Base-by-base conservation (phyloP, 2,797 vertebrate species). In the Harpagifer antarcticus region DNA sequence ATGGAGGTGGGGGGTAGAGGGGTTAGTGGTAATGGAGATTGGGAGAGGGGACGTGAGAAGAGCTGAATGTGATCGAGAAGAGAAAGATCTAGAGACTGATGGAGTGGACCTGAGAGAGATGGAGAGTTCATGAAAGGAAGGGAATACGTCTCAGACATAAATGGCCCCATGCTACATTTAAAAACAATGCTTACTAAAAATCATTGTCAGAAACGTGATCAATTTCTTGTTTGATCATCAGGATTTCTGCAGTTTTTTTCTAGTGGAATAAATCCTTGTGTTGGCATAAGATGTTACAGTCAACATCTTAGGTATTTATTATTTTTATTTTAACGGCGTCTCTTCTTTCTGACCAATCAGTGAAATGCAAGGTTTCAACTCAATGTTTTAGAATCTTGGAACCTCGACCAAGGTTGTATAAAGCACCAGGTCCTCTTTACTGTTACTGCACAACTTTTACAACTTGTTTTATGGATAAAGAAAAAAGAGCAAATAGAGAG, bases 1-100 rank as follows among this genome's bases (percentile, higher is more conserved):
- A 91, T 87, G 81, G 86, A 89, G 79, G 84, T 78, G 53, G 27
- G 58, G 63, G 56, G 55, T 49, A 53, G 20, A 23, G 27, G 48
- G 62, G 59, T 55, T 44, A 47, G 27, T 12, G 44, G 55, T 58
- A 64, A 66, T 64, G 55, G 64, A 68, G 63, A 59, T 31, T 62
- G 63, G 43, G 31, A 40, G 57, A 47, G 50, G 52, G 17, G 5
- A 47, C 0, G 10, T 54, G 49, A 62, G 48, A 54, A 43, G 43
- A 66, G 62, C 17, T 27, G 33, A 68, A 55, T 50, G 54, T 62
- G 74, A 7, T 13, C 15, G n/a, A 45, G 20, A 23, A 20, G 11
- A 19, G 16, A 61, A 23, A 43, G 48, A 52, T 33, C 14, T 3
- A 14, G 16, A 62, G 43, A 43, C 12, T 23, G 19, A 27, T 1